Evolutionary conservation across 1,140 invertebrate genomes (phyloP).

Genomic region (Psilanteris sp.): DNA sequence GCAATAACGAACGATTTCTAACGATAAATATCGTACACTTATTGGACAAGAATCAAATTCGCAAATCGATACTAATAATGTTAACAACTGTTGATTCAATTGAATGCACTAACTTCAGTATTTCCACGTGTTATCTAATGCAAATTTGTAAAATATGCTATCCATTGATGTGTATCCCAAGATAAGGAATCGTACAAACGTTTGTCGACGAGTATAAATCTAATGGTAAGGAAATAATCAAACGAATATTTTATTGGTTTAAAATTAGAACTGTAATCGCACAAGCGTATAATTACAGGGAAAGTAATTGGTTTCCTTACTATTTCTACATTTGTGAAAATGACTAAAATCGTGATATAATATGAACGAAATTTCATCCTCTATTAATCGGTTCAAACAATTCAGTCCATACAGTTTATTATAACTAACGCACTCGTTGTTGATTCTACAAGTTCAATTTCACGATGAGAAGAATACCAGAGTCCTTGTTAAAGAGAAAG

Average conservation of each 20-base stretch:
- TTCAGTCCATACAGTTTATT: slow-evolving; percentile 6
- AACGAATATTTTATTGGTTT: slow-evolving; percentile 38
- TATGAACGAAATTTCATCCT: slow-evolving; percentile 13
- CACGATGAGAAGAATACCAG: slow-evolving; percentile 45
- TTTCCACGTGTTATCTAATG: slow-evolving; percentile 25
- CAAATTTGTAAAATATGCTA: slow-evolving; percentile 39
- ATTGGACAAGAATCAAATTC: too few species aligned
- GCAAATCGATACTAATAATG: slow-evolving; percentile 1
- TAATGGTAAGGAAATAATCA: slow-evolving; percentile 45
- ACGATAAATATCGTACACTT: too few species aligned
- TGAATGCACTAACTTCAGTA: neutral
- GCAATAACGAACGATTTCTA: too few species aligned
- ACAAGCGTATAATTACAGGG: slow-evolving; percentile 52
- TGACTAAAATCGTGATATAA: slow-evolving; percentile 25
- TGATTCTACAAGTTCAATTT: slow-evolving; percentile 46
- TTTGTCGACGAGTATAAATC: slow-evolving; percentile 26
- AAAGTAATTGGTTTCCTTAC: slow-evolving; percentile 59
- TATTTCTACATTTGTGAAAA: slow-evolving; percentile 51
- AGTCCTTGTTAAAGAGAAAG: slow-evolving; percentile 58
- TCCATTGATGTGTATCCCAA: slow-evolving; percentile 16
- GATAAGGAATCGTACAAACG: slow-evolving; percentile 33
- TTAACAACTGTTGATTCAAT: slow-evolving; percentile 21
- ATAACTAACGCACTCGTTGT: slow-evolving; percentile 5
- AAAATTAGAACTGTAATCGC: slow-evolving; percentile 38
- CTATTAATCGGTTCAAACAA: slow-evolving; percentile 38